Evolutionary conservation across 2,113 vertebrate genomes (phyloP), one percentile per base, ranked within the genome.

Genomic region (Prunella fulvescens): DNA sequence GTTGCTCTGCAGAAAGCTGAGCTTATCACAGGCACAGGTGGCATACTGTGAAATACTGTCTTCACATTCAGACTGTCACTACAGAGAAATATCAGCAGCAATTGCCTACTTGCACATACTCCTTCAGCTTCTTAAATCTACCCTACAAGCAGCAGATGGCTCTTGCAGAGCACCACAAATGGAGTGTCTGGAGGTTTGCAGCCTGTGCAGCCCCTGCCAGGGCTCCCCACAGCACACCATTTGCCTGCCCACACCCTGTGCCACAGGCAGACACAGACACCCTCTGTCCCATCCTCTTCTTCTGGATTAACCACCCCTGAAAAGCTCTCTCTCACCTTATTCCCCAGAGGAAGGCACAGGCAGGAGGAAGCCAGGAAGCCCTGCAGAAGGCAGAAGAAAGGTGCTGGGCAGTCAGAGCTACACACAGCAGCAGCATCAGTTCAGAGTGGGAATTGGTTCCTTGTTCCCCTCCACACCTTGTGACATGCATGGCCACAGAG

Each of bases 391-490:
- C 37, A 37, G 37, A 37, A 37, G 37, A 37, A 37, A 37, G 50
- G 42, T 4, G 5, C 54, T 20, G 51, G 45, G 47, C 45, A 82
- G 74, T 51, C 67, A 53, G 47, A 58, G 44, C 71, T 17, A 3
- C 9, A 15, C 16, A 47, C 5, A 74, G 33, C 73, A 89, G 74
- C 19, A 72, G 67, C 4, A 72, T 51, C 72, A 64, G 61, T 11
- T 67, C 64, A 66, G 33, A 53, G 26, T 48, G 54, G 93, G 51
- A 92, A 78, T 17, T 2, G 10, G 65, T 79, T 93, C 69, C 64
- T 40, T 42, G 72, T 61, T 94, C 31, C 76, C 65, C 76, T 90
- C 95, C 92, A 93, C 94, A 48, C 85, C 93, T 88, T 88, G 71
- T 20, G 31, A 24, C 60, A 53, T 18, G 64, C 22, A 78, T 23